phyloP scores from a whole-genome alignment of 2,888 invertebrate species.

The Oeneis ivallda region DNA sequence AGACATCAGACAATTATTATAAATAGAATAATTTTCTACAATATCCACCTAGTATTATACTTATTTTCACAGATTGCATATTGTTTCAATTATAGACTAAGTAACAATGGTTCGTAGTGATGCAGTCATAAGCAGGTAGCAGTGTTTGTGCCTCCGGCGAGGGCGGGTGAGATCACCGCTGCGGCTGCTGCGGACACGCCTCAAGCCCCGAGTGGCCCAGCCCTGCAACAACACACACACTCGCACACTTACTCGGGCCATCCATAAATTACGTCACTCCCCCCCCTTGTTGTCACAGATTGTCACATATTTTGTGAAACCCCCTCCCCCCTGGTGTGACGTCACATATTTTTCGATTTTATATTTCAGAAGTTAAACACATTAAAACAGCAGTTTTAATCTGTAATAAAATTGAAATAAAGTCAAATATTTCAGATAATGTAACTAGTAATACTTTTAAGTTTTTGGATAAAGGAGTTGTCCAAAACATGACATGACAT shows the following conservation, averaged over 20 bases:
- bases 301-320: neutral
- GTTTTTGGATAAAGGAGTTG: no score
- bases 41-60: constrained; percentile 81
- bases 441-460: no score
- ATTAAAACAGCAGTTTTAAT: no score
- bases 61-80: constrained; percentile 87
- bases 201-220: constrained; percentile 86
- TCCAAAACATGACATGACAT: no score
- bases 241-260: no score
- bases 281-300: no score
- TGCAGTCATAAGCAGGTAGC: constrained; percentile 84
- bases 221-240: constrained; percentile 66
- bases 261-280: no score
- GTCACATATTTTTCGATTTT: no score
- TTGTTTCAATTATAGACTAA: constrained; percentile 83
- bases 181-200: constrained; percentile 81
- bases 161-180: constrained; percentile 81
- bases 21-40: constrained; percentile 83
- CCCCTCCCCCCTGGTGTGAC: no score
- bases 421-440: no score
- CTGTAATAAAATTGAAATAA: no score
- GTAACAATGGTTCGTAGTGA: constrained; percentile 84
- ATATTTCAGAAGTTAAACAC: no score
- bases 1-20: constrained; percentile 82
- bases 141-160: constrained; percentile 78